Percentiles rank a stretch among this genome's conserved stretches.
These are phyloP conservation scores for Gymnopithys bicolor DNA, from an alignment of 2,797 vertebrate species.

Conservation along the genomic window DNA sequence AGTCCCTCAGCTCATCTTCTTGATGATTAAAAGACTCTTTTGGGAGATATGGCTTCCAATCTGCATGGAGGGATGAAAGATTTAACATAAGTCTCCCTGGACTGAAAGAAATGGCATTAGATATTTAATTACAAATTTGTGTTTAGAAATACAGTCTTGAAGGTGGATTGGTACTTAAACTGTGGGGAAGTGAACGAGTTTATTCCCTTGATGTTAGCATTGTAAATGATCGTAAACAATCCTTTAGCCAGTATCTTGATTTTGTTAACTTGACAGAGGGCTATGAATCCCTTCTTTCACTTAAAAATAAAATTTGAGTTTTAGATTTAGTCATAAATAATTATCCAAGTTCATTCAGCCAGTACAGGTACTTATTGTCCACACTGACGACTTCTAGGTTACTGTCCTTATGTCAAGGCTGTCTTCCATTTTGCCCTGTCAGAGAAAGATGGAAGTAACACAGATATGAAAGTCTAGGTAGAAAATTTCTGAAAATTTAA, in stretches of 20 bases:
- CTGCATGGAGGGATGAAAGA: neutral
- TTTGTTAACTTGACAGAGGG: neutral
- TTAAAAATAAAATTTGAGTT: neutral
- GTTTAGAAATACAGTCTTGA: neutral
- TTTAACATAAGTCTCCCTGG: neutral
- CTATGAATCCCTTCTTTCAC: neutral
- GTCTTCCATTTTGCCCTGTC: neutral
- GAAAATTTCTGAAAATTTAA: neutral
- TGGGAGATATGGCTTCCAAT: neutral
- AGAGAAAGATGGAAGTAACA: neutral
- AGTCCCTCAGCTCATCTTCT: neutral
- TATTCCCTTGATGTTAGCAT: neutral
- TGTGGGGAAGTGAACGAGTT: neutral
- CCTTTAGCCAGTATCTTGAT: neutral
- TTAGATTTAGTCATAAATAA: neutral
- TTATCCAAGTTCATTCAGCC: neutral
- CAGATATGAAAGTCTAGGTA: neutral
- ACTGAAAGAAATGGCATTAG: neutral
- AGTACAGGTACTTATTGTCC: neutral
- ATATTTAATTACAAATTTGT: neutral
- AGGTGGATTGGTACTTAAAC: neutral
- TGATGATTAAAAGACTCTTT: neutral
- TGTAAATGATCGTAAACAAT: rapidly evolving
- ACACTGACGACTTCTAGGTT: neutral
- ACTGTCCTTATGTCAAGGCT: neutral